A percentile compares a stretch with the other conserved stretches of the same genome.
These are phyloP conservation scores for Rhinolophus ferrumequinum DNA, from an alignment of 2,113 vertebrate genomes.

Conservation along the genomic window DNA sequence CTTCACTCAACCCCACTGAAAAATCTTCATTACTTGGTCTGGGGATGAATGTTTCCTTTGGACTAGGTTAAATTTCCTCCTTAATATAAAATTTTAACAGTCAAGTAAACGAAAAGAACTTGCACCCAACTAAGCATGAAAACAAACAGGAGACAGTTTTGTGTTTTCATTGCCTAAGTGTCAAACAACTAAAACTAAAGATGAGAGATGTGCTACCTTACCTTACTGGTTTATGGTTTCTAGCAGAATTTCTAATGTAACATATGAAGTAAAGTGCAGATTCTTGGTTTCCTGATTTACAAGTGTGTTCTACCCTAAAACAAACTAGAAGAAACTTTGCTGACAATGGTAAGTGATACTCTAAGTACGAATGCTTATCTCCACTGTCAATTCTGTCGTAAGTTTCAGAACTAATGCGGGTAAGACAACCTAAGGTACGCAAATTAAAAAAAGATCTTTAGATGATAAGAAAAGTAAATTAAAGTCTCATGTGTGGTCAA, in stretches of 20 bases:
- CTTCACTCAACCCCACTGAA: background rate
- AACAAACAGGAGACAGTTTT: background rate
- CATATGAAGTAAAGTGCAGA: background rate
- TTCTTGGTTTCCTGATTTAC: background rate
- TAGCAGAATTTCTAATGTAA: background rate
- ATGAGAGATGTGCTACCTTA: background rate
- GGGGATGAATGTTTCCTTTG: background rate
- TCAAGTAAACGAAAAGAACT: background rate
- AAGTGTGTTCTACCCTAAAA: background rate
- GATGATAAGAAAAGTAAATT: background rate
- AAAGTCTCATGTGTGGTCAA: background rate
- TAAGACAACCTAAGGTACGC: background rate
- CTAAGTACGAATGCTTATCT: background rate
- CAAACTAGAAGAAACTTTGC: background rate
- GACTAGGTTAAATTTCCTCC: background rate
- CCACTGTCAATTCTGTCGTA: background rate
- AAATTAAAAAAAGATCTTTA: background rate
- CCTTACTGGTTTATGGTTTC: background rate
- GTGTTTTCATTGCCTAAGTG: background rate
- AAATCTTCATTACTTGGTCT: background rate
- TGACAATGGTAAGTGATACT: background rate
- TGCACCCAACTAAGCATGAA: background rate
- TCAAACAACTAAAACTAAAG: constrained; percentile 45
- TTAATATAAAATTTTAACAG: background rate
- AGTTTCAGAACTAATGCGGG: background rate